Conservation (phyloP, 2,113 vertebrate genomes). For the Butorides virescens region DNA sequence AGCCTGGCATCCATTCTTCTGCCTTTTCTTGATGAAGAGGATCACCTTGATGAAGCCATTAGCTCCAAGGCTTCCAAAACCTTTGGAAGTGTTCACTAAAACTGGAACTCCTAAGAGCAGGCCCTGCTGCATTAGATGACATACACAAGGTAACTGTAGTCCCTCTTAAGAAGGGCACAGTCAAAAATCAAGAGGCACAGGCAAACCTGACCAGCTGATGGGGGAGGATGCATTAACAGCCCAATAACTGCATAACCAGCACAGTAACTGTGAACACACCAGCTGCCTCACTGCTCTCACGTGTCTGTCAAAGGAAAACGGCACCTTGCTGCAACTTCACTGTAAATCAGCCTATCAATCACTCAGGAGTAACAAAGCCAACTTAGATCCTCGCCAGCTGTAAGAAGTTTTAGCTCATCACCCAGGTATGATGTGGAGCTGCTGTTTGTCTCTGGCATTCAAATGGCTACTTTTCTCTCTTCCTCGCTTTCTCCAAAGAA, state of each 20-base stretch:
- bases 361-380: not conserved
- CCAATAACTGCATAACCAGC: not conserved
- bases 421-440: not conserved
- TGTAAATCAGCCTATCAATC: not conserved
- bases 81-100: not conserved
- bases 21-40: not conserved
- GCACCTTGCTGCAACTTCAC: not conserved
- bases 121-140: not conserved
- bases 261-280: not conserved
- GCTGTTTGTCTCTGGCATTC: not conserved
- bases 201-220: not conserved
- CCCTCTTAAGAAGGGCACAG: not conserved
- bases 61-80: not conserved
- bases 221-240: not conserved
- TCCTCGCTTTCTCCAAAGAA: constrained; percentile 71
- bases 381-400: not conserved
- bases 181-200: not conserved
- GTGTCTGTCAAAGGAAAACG: not conserved
- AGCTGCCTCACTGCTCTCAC: not conserved
- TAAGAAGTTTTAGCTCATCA: not conserved
- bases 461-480: not conserved
- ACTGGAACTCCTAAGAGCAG: not conserved
- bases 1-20: not conserved
- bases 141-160: too few species aligned
- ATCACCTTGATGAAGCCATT: not conserved